These are phyloP conservation scores for Minunthozetes semirufus DNA, from an alignment of 2,888 invertebrate genomes.

Conservation along the genomic window DNA sequence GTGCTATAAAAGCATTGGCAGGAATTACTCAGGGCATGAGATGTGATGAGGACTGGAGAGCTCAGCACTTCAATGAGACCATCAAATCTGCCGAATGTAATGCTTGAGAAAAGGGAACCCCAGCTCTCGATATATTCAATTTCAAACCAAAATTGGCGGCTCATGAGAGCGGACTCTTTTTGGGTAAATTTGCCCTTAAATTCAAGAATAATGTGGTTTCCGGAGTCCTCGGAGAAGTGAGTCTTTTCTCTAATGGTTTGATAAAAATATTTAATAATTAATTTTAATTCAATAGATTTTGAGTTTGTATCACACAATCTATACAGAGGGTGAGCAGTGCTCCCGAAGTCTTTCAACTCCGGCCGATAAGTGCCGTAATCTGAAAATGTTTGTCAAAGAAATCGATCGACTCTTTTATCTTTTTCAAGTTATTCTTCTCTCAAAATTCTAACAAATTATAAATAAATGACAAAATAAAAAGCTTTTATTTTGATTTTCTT, in stretches of 20 bases:
- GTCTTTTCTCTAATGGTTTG: not conserved
- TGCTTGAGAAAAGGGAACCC: not conserved
- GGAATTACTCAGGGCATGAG: not conserved
- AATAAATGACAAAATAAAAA: too few species aligned
- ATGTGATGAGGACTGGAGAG: conserved; percentile 2
- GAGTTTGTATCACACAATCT: not conserved
- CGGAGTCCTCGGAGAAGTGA: not conserved
- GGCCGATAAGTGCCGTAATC: not conserved
- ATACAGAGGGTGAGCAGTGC: not conserved
- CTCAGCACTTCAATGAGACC: not conserved
- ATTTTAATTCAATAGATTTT: not conserved
- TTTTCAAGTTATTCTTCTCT: not conserved
- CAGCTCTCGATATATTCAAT: too few species aligned
- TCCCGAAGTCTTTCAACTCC: not conserved
- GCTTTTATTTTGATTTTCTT: too few species aligned
- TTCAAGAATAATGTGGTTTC: not conserved
- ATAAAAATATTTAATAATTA: not conserved
- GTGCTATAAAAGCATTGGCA: not conserved
- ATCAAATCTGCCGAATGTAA: not conserved
- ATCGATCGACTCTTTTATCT: not conserved
- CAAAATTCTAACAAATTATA: not conserved
- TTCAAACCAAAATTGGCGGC: too few species aligned
- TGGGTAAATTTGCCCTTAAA: too few species aligned
- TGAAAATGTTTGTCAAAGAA: not conserved
- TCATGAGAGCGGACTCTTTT: too few species aligned